These are phyloP conservation scores for Alloscopus bannaensis DNA, from an alignment of 2,888 invertebrate species.

Conservation along the genomic window DNA sequence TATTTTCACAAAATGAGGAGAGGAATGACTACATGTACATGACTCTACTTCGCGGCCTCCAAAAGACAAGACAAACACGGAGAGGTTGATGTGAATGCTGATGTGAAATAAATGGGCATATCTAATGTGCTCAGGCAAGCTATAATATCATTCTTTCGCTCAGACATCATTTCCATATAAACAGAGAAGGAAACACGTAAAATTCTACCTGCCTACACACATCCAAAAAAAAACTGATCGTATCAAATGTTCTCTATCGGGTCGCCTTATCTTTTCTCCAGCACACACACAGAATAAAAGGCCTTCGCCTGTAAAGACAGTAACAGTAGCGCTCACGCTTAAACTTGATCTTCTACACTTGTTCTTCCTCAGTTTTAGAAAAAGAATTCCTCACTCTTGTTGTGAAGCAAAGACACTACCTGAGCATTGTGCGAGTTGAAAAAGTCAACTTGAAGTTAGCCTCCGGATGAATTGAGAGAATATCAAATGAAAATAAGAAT, in stretches of 20 bases:
- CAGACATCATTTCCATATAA: constrained; percentile 37
- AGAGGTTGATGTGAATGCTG: constrained; percentile 6
- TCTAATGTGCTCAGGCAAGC: neutral
- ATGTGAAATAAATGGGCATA: constrained; percentile 16
- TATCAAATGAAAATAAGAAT: no score
- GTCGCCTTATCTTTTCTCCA: constrained; percentile 1
- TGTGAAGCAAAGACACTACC: no score
- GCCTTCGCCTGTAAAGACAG: neutral
- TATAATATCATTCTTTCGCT: no score
- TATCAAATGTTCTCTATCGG: constrained; percentile 24
- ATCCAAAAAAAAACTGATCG: no score
- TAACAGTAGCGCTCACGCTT: neutral
- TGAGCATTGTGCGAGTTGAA: no score
- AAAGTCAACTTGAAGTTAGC: no score
- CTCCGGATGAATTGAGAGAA: no score
- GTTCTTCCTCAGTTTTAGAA: no score
- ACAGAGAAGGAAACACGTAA: constrained; percentile 18
- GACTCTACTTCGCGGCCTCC: no score
- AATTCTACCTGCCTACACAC: constrained; percentile 16
- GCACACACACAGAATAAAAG: neutral
- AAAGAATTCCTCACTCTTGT: no score
- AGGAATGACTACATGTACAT: neutral
- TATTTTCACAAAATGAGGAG: constrained; percentile 15
- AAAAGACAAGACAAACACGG: no score
- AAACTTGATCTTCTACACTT: no score